Evolutionary conservation across 2,113 vertebrate genomes (phyloP), one percentile per base, ranked within the genome.

Genomic region (Caloenas nicobarica): DNA sequence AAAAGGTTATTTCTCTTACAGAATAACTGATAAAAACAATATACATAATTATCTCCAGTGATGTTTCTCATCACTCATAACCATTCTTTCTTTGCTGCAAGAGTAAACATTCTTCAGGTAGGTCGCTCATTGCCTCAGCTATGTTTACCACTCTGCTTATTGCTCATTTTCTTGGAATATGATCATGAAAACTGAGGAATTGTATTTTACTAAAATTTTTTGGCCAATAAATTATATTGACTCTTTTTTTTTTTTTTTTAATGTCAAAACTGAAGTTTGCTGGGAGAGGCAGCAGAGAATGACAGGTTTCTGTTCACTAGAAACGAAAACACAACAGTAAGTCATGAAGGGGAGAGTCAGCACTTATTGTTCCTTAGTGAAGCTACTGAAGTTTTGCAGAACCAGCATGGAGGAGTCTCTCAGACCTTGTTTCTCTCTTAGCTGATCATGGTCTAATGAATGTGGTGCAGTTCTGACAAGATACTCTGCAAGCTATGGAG

Each of bases 171-270:
- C 71, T 86, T 74, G 26, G 58, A 80, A 68, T 29, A 53, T 54
- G 65, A 44, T 68, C 5, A 21, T 61, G 53, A 53, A 92, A 92
- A 94, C 56, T 36, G 10, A 9, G 26, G 24, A 89, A 44, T 44
- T 81, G 12, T 70, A 71, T 86, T 95, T 95, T 72, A 79, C 51
- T 38, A n/a, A 92, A 64, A 51, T 91, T 57, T 86, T 34, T 92
- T 22, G 33, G 14, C 34, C 61, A 82, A 25, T 64, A 74, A 71
- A 51, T 78, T 84, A 31, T 23, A 42, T 58, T 81, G 42, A 61
- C 15, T 69, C 4, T 86, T n/a, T 81, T 42, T 42, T 42, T 42
- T 42, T 42, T 60, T 92, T 93, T 77, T 56, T 56, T 74, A 92
- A 78, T 44, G 9, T 71, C 38, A 56, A 56, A 68, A 81, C 9